Base-by-base conservation (phyloP, 2,797 vertebrate genomes). In the Sebastes cheni region DNA sequence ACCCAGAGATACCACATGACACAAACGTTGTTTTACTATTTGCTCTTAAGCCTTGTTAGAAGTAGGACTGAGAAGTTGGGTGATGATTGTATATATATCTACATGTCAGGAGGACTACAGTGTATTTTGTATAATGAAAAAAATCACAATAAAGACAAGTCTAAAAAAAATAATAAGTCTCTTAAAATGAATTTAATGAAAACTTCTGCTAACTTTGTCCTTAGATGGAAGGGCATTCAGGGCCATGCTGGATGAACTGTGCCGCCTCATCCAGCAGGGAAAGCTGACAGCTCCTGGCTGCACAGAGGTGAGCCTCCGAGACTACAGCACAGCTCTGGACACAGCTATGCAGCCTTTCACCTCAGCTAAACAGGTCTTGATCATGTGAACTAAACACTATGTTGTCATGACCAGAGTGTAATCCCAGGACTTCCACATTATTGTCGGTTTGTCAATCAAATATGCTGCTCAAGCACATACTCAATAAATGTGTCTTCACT, bases 341-440 rank as follows among this genome's bases (percentile, higher is more conserved):
- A 68, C 91, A 8, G 91, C 97, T 46, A 96, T 95, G 96, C 95
- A 96, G 81, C 97, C 98, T 23, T 99, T 96, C 30, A 54, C 87
- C 2, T 98, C 97, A 25, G 90, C 94, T 11, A 99, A 99, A 91
- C 98, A 99, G 90, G 94, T 99, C 80, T 94, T 99, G 4, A 88
- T 97, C 67, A 94, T 99, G 96, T 97, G 94, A n/a, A 12, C 3
- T 30, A 20, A 42, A 14, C 30, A 18, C 10, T 3, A 39, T 14
- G 36, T 14, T 6, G 16, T 54, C 13, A 30, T 50, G 42, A 36
- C 7, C 64, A 23, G 4, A 14, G 61, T 61, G 9, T 13, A 72
- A 34, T 3, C 16, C 1, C 20, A 29, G 42, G 56, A 9, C 11
- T 65, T 9, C 4, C 10, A 39, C 52, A 20, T 68, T 56, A 10